Conservation (phyloP, 1,140 invertebrate genomes). For the Hyposmocoma kahamanoa region DNA sequence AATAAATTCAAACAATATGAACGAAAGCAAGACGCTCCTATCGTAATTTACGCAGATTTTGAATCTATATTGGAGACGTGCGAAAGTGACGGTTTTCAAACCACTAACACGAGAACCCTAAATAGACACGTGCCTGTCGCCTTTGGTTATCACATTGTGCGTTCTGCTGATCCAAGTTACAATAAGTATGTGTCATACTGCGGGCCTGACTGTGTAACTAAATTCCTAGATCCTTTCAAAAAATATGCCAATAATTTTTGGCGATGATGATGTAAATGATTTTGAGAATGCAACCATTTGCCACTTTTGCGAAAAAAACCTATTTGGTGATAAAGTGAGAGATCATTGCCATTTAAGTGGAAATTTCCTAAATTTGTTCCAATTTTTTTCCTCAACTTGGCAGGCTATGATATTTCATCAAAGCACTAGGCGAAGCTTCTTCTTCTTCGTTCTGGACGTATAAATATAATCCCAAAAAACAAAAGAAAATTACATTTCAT, state of each 20-base stretch:
- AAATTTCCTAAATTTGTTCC: conserved; percentile 27
- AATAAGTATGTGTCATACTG: conserved; percentile 7
- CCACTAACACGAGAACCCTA: neutral
- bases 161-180: neutral
- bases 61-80: conserved; percentile 33
- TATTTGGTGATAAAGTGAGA: conserved; percentile 10
- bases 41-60: conserved; percentile 43
- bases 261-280: neutral
- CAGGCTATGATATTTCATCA: conserved; percentile 50
- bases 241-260: conserved; percentile 2
- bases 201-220: conserved; percentile 1
- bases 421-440: conserved; percentile 25
- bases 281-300: too few species aligned
- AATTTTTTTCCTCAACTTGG: conserved; percentile 57
- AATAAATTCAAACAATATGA: conserved; percentile 32
- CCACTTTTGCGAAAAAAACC: neutral
- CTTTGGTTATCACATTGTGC: conserved; percentile 6
- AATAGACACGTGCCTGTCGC: conserved; percentile 3
- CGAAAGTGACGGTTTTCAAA: neutral
- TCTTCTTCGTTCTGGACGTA: too few species aligned
- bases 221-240: neutral
- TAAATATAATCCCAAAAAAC: conserved; percentile 47
- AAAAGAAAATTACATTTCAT: conserved; percentile 39
- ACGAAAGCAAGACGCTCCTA: conserved; percentile 31
- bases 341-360: conserved; percentile 14